These are phyloP conservation scores for Leptodirus hochenwartii DNA, from an alignment of 2,888 invertebrate genomes.

Conservation along the genomic window DNA sequence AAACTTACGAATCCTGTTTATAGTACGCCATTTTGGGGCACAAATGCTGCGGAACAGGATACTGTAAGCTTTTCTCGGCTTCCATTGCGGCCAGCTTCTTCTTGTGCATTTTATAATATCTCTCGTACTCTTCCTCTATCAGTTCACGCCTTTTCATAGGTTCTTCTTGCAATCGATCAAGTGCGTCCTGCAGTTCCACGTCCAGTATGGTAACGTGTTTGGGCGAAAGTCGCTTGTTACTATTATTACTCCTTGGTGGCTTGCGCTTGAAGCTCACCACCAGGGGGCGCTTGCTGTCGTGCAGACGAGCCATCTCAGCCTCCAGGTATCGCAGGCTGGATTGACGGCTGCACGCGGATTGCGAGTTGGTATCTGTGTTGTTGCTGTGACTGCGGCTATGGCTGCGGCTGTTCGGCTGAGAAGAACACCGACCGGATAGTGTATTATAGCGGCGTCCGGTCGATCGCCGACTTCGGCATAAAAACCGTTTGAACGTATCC, in stretches of 20 bases:
- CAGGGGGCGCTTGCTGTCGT: conserved; percentile 23
- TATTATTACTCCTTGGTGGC: too few species aligned
- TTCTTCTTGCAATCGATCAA: conserved; percentile 15
- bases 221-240: too few species aligned
- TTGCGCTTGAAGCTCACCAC: conserved; percentile 26
- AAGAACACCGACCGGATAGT: conserved; percentile 22
- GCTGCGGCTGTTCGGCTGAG: conserved; percentile 21
- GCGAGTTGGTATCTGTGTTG: too few species aligned
- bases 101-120: too few species aligned
- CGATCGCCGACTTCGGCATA: conserved; percentile 16
- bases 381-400: conserved; percentile 20
- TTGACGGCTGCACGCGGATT: conserved; percentile 23
- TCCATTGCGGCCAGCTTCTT: too few species aligned
- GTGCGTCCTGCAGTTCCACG: conserved; percentile 16
- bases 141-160: conserved; percentile 9
- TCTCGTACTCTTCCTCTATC: too few species aligned
- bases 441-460: conserved; percentile 23
- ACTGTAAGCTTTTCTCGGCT: too few species aligned
- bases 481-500: conserved; percentile 22
- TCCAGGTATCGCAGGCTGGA: conserved; percentile 25
- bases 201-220: conserved; percentile 15
- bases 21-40: too few species aligned
- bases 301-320: conserved; percentile 23
- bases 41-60: too few species aligned
- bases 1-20: too few species aligned